These are phyloP conservation scores for Spea multiplicata DNA, from an alignment of 2,113 vertebrate genomes.

Conservation along the genomic window DNA sequence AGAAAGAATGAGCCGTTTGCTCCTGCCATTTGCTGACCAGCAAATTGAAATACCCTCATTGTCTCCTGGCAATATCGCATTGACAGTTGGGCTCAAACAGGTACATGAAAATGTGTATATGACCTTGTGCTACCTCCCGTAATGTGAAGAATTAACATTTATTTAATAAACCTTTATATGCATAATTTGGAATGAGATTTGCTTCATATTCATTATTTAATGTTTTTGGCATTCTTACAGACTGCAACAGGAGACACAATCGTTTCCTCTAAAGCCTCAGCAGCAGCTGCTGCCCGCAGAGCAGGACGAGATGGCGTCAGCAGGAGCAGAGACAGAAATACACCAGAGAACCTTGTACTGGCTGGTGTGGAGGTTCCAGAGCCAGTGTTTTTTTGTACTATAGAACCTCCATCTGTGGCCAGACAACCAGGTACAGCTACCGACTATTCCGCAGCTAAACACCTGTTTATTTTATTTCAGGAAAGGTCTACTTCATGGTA, in stretches of 20 bases:
- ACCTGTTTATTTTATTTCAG: too few species aligned
- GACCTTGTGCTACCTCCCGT: too few species aligned
- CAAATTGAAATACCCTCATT: constrained; percentile 88
- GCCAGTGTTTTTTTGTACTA: constrained; percentile 97
- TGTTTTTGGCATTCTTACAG: constrained; percentile 56
- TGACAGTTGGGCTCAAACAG: constrained; percentile 92
- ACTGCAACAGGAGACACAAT: constrained; percentile 94
- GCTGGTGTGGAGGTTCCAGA: constrained; percentile 93
- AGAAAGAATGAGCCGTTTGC: constrained; percentile 90
- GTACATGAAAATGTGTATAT: constrained; percentile 62
- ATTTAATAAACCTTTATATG: too few species aligned
- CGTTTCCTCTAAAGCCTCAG: constrained; percentile 85
- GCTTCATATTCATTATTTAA: not conserved
- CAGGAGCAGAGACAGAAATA: constrained; percentile 41
- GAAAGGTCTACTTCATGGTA: too few species aligned
- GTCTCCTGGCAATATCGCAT: constrained; percentile 88
- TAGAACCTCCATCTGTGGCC: constrained; percentile 87
- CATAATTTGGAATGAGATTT: not conserved
- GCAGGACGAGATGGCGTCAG: constrained; percentile 58
- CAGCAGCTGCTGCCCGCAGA: constrained; percentile 65
- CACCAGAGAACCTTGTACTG: constrained; percentile 66
- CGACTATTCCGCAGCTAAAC: too few species aligned
- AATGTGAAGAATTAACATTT: too few species aligned
- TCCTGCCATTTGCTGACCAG: constrained; percentile 95
- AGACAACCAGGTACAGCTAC: constrained; percentile 78